Base-by-base conservation (phyloP, 1,140 invertebrate species). In the Choristoneura fumiferana region DNA sequence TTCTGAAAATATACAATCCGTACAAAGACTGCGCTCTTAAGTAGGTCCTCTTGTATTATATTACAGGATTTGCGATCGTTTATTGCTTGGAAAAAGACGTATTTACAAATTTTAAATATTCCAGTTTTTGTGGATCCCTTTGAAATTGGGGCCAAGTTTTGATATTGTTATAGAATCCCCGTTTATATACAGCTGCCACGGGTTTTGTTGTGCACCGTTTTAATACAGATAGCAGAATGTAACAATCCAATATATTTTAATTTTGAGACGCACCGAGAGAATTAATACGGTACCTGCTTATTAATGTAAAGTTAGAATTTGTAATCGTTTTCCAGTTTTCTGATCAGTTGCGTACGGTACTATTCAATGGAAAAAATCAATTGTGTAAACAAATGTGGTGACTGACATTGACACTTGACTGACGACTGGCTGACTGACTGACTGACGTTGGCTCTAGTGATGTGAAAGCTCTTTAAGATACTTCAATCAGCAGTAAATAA, bases 111-210 rank as follows among this genome's bases (percentile, higher is more conserved):
- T 80, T 76, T 80, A 67, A 82, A 70, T 79, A 78, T 78, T 76
- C 76, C 73, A 69, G 74, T 71, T 73, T 80, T 81, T 78, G 68
- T 76, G 75, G 78, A 86, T 83, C 84, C 85, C 84, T 87, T 71
- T 78, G 66, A 67, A 72, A 82, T 65, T 72, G 86, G 86, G 86
- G 86, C 84, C 86, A 87, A 89, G 45, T 78, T 83, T 77, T 87
- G 84, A 76, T 73, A 77, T 73, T 63, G 71, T 64, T 73, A 71
- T 73, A 75, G 62, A 64, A 56, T 60, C 64, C 67, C 54, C 56
- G 43, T 37, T 62, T 63, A 37, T 63, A n/a, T n/a, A n/a, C n/a
- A 60, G 59, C 55, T 54, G 54, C 35, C 22, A 38, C 58, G 49
- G 60, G 67, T 69, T 61, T 57, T 38, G 33, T 37, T 52, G 17